Evolutionary conservation across 2,888 invertebrate genomes (phyloP).

Genomic region (Brachynemurus nebulosus): DNA sequence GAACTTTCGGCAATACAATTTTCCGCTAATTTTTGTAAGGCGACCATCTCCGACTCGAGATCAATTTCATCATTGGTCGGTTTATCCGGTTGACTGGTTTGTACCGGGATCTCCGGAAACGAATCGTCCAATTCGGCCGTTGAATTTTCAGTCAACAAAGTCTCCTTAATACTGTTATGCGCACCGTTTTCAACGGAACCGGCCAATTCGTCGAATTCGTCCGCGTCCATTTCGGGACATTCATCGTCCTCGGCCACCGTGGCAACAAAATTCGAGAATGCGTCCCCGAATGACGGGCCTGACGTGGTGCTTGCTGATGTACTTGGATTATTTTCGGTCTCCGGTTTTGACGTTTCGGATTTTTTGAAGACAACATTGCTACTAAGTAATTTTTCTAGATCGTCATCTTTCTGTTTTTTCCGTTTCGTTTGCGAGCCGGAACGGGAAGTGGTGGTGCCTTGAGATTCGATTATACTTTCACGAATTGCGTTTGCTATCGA

Average conservation of each 20-base stretch:
- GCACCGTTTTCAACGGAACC: too few relatives aligned
- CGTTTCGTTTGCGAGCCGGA: slow-evolving; percentile 11
- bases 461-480: slow-evolving; percentile 7
- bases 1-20: too few relatives aligned
- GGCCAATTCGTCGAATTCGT: too few relatives aligned
- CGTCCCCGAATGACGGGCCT: slow-evolving; percentile 6
- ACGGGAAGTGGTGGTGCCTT: too few relatives aligned
- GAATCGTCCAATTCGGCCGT: too few relatives aligned
- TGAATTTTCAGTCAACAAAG: too few relatives aligned
- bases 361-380: slow-evolving; percentile 8
- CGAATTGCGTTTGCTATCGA: slow-evolving; percentile 7
- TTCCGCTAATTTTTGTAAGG: slow-evolving; percentile 4
- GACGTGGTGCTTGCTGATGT: background rate
- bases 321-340: background rate
- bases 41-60: background rate
- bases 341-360: background rate
- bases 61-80: too few relatives aligned
- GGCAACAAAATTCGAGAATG: slow-evolving; percentile 7
- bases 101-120: too few relatives aligned
- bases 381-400: slow-evolving; percentile 7
- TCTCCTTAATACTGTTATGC: too few relatives aligned
- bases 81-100: too few relatives aligned
- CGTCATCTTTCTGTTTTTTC: slow-evolving; percentile 18
- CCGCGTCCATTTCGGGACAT: background rate
- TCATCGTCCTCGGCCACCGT: background rate